Conservation (phyloP, 2,113 vertebrate genomes). For the Apus apus region DNA sequence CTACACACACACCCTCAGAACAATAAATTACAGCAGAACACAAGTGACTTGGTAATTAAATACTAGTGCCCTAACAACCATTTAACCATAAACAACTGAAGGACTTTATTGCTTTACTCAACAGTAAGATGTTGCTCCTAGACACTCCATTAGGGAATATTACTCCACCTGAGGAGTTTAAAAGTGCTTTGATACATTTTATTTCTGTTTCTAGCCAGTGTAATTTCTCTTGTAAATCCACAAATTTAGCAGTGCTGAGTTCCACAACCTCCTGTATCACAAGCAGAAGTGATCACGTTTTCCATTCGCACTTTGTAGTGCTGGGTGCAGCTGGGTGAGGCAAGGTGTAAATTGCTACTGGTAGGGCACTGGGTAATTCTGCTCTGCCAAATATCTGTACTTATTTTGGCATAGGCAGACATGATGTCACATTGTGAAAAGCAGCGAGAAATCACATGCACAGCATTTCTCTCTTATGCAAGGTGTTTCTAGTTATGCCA, state of each 20-base stretch:
- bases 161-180: neutral
- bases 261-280: neutral
- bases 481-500: neutral
- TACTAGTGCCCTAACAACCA: neutral
- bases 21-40: neutral
- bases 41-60: neutral
- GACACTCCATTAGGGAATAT: neutral
- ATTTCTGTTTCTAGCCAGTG: neutral
- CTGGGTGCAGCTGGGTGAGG: neutral
- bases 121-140: neutral
- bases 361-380: neutral
- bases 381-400: neutral
- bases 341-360: conserved; percentile 39
- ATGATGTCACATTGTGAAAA: neutral
- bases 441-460: neutral
- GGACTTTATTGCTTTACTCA: neutral
- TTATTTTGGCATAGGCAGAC: neutral
- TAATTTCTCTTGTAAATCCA: neutral
- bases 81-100: neutral
- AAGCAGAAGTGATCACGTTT: neutral
- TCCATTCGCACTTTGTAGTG: conserved; percentile 33
- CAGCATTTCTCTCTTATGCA: neutral
- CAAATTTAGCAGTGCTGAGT: neutral
- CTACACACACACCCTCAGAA: neutral
- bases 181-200: neutral